Percentiles rank a stretch among this genome's conserved stretches.
Evolutionary conservation across 2,797 vertebrate genomes (phyloP).

Genomic region (Harpagifer antarcticus): DNA sequence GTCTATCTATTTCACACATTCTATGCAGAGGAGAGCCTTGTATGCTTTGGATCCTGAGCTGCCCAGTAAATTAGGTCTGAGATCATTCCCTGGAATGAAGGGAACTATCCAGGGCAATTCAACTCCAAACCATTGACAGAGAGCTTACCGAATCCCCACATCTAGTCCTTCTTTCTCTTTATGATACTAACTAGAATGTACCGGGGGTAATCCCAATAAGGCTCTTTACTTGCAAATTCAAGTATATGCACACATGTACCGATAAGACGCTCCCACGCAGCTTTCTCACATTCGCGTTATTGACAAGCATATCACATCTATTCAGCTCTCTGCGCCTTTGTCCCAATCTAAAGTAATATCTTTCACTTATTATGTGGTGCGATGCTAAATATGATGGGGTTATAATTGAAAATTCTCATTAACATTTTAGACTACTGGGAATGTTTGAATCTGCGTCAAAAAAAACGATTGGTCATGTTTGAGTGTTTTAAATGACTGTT

Average conservation of each 20-base stretch:
- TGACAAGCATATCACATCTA: constrained; percentile 70
- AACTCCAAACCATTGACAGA: constrained; percentile 84
- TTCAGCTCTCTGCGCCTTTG: constrained; percentile 54
- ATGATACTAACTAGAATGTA: constrained; percentile 86
- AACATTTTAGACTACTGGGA: constrained; percentile 9
- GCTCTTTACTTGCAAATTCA: constrained; percentile 84
- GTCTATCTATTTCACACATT: constrained; percentile 89
- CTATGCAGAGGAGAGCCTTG: constrained; percentile 84
- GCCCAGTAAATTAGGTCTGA: constrained; percentile 92
- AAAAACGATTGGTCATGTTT: not conserved
- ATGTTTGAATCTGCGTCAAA: not conserved
- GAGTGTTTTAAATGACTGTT: not conserved
- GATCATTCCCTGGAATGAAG: constrained; percentile 86
- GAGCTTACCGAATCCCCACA: constrained; percentile 83
- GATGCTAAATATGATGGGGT: constrained; percentile 32
- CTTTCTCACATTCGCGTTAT: constrained; percentile 78
- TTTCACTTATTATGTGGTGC: constrained; percentile 42
- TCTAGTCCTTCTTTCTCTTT: constrained; percentile 80
- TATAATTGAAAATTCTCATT: constrained; percentile 42
- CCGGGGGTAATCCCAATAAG: constrained; percentile 85
- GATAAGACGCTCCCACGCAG: constrained; percentile 86
- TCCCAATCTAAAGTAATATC: constrained; percentile 54
- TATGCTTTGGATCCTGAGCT: constrained; percentile 86
- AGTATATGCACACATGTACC: constrained; percentile 81
- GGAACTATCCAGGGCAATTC: constrained; percentile 83